Evolutionary conservation across 2,888 invertebrate species (phyloP), one percentile per base, ranked within the genome.

Genomic region (Helicoverpa assulta): DNA sequence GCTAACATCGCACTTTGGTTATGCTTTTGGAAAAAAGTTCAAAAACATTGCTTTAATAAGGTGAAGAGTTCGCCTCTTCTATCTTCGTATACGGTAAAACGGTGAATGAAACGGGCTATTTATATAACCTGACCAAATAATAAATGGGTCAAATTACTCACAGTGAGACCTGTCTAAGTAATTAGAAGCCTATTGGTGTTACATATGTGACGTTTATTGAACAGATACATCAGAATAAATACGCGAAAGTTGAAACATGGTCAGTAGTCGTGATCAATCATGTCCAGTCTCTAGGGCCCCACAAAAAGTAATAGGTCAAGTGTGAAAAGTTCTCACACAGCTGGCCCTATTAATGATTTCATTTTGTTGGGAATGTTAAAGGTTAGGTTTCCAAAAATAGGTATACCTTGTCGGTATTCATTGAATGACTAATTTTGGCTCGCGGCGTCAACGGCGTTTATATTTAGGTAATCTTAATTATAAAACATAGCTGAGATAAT

Each of bases 261-360:
- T 37, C 53, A 73, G 65, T 67, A 69, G 64, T 33, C 55, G 73
- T 70, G 59, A 81, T 81, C 76, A 76, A 81, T 80, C 82, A 80
- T 82, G 82, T 66, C 56, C 59, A 67, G 66, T 62, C 70, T 69
- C 58, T 40, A 43, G 52, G 62, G 73, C 61, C 52, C 53, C 50
- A 66, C 71, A 64, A 76, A 70, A 75, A 81, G 57, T 70, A 68
- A 65, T 67, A 73, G 77, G 76, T 79, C 82, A 67, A 79, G 68
- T 72, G 77, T 73, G 73, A 81, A 70, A 76, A 76, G 69, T 67
- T 61, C 47, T 40, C 40, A 33, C 56, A 43, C 8, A 63, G 55
- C n/a, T 60, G 37, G 21, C 8, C 37, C 18, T 65, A 55, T 67
- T 67, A 73, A 78, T 47, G n/a, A 57, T 40, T 64, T 59, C 1